Conservation (phyloP, 2,888 invertebrate genomes). For the Drosophila parthenogenetica region DNA sequence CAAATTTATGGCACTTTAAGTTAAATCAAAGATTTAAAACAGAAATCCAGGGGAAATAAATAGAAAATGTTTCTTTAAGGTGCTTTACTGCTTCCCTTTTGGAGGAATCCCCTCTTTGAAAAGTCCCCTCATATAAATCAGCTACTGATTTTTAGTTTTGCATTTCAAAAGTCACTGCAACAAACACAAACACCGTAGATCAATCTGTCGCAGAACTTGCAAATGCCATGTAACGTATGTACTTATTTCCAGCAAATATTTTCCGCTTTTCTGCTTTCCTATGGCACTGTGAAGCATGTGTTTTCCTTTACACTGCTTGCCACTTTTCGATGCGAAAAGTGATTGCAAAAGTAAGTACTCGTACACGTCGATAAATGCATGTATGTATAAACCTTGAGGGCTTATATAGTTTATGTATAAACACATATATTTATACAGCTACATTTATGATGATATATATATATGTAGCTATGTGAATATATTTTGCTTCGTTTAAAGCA, state of each 20-base stretch:
- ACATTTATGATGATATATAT: neutral
- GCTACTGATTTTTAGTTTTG: constrained; percentile 9
- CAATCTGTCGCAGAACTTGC: constrained; percentile 38
- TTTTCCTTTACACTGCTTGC: constrained; percentile 1
- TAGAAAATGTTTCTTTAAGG: neutral
- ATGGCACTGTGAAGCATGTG: neutral
- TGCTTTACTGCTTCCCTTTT: neutral
- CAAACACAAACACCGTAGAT: constrained; percentile 48
- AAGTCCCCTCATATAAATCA: neutral
- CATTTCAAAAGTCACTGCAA: constrained; percentile 8
- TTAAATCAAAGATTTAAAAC: neutral
- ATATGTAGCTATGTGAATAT: no score
- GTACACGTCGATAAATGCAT: constrained; percentile 8
- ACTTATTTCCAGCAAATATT: constrained; percentile 20
- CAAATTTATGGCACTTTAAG: neutral
- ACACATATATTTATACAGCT: no score
- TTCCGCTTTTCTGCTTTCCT: constrained; percentile 8
- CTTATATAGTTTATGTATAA: no score
- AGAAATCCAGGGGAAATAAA: neutral
- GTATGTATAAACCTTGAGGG: neutral
- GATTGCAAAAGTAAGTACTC: constrained; percentile 7
- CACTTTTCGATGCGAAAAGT: constrained; percentile 1
- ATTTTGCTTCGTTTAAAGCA: no score
- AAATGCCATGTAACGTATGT: constrained; percentile 9
- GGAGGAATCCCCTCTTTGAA: no score